Conservation (phyloP, 2,113 vertebrate species). For the Cynoglossus semilaevis region DNA sequence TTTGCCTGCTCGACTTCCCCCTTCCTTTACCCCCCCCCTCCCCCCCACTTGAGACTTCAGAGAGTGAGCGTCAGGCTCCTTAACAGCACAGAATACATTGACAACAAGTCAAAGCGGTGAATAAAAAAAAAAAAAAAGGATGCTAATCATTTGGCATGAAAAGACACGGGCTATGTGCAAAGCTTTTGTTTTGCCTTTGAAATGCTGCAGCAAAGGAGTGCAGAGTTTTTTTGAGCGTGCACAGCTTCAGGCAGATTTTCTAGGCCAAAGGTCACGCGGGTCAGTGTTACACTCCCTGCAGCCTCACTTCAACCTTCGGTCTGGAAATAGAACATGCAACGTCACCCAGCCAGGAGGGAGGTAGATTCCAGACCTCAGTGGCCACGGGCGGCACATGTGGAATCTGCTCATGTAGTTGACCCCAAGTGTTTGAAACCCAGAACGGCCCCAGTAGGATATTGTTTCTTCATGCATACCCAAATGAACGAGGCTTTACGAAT, state of each 20-base stretch:
- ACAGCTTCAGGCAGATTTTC: constrained; percentile 73
- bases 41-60: constrained; percentile 60
- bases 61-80: constrained; percentile 50
- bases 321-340: constrained; percentile 77
- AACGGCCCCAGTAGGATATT: constrained; percentile 64
- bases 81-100: constrained; percentile 55
- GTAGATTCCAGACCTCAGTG: constrained; percentile 69
- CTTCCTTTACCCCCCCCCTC: constrained; percentile 14
- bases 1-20: constrained; percentile 55
- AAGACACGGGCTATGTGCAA: constrained; percentile 54
- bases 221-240: constrained; percentile 60
- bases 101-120: constrained; percentile 71
- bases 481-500: constrained; percentile 56
- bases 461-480: constrained; percentile 72
- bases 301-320: constrained; percentile 75
- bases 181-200: constrained; percentile 65
- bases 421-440: constrained; percentile 66
- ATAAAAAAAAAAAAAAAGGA: constrained; percentile 53
- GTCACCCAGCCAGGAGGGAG: constrained; percentile 69
- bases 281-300: constrained; percentile 79
- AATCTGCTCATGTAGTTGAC: constrained; percentile 66
- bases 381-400: constrained; percentile 70
- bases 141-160: constrained; percentile 75
- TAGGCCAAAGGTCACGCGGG: constrained; percentile 74
- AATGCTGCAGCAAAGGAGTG: constrained; percentile 66